A percentile compares a stretch with the other conserved stretches of the same genome.
These are phyloP conservation scores for Dreissena polymorpha DNA, from an alignment of 1,140 invertebrate species.

Conservation along the genomic window DNA sequence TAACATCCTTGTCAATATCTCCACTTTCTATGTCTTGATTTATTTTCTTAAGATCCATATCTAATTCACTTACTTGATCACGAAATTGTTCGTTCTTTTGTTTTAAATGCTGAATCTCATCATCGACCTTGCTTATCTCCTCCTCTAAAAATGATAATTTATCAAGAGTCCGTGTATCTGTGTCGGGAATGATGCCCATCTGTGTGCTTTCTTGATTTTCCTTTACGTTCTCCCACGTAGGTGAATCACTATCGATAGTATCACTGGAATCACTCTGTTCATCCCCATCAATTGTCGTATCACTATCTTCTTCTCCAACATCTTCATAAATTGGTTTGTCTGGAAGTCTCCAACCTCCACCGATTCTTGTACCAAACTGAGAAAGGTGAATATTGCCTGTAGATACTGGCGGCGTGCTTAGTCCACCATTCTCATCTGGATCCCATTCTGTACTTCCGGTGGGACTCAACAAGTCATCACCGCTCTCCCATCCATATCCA, in stretches of 20 bases:
- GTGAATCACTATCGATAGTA: slow-evolving; percentile 8
- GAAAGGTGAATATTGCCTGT: slow-evolving; percentile 13
- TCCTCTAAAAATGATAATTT: slow-evolving; percentile 18
- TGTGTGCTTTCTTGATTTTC: background rate
- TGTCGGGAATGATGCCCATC: background rate
- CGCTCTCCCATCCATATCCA: slow-evolving; percentile 50
- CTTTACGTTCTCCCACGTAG: background rate
- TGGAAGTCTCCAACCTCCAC: slow-evolving; percentile 29
- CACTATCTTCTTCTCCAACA: slow-evolving; percentile 21
- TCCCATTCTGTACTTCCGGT: slow-evolving; percentile 41
- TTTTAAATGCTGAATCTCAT: slow-evolving; percentile 18
- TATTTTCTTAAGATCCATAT: background rate
- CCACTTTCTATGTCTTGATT: background rate
- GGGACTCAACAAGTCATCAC: slow-evolving; percentile 39
- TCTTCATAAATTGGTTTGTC: slow-evolving; percentile 36
- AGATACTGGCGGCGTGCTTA: slow-evolving; percentile 40
- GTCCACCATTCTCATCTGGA: slow-evolving; percentile 25
- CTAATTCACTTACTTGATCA: background rate
- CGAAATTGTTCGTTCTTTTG: background rate
- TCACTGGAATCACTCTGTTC: background rate
- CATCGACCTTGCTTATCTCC: slow-evolving; percentile 6
- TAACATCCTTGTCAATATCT: background rate
- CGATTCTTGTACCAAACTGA: slow-evolving; percentile 35
- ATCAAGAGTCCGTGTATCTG: background rate
- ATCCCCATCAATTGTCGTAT: background rate